Evolutionary conservation across 1,140 invertebrate genomes (phyloP).

Genomic region (Hestina assimilis): DNA sequence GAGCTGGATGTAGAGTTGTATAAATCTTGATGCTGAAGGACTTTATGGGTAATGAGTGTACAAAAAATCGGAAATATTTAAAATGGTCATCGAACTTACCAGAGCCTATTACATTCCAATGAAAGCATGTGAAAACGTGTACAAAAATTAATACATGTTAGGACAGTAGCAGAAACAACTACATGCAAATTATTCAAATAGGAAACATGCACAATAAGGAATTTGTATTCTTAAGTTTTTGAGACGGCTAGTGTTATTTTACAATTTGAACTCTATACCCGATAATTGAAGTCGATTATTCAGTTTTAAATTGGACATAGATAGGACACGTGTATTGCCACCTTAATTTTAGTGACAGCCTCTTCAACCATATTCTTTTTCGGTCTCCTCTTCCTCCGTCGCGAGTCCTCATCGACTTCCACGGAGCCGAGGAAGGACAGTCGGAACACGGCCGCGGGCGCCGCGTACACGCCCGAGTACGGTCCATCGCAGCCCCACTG

Average conservation of each 20-base stretch:
- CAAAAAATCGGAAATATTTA: too few relatives aligned
- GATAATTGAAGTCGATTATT: background rate
- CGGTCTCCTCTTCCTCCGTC: slow-evolving; percentile 85
- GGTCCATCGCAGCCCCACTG: slow-evolving; percentile 73
- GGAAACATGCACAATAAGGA: slow-evolving; percentile 16
- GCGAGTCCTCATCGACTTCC: slow-evolving; percentile 89
- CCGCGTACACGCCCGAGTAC: slow-evolving; percentile 69
- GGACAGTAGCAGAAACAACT: slow-evolving; percentile 6
- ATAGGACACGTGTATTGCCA: slow-evolving; percentile 58
- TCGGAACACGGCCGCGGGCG: slow-evolving; percentile 86
- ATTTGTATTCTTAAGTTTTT: slow-evolving; percentile 12
- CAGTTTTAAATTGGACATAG: background rate
- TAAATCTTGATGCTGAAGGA: too few relatives aligned
- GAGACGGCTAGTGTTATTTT: slow-evolving; percentile 42
- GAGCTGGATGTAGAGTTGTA: too few relatives aligned
- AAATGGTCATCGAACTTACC: slow-evolving; percentile 73
- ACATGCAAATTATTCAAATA: slow-evolving; percentile 12
- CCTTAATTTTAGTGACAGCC: slow-evolving; percentile 97
- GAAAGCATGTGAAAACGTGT: slow-evolving; percentile 66
- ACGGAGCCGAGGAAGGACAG: slow-evolving; percentile 90
- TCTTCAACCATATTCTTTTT: slow-evolving; percentile 97
- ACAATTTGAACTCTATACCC: background rate
- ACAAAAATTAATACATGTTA: slow-evolving; percentile 31
- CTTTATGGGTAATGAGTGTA: too few relatives aligned
- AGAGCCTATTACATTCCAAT: slow-evolving; percentile 77